A percentile compares a stretch with the other conserved stretches of the same genome.
Evolutionary conservation across 2,113 vertebrate species (phyloP).

Genomic region (Cyanocitta stelleri): DNA sequence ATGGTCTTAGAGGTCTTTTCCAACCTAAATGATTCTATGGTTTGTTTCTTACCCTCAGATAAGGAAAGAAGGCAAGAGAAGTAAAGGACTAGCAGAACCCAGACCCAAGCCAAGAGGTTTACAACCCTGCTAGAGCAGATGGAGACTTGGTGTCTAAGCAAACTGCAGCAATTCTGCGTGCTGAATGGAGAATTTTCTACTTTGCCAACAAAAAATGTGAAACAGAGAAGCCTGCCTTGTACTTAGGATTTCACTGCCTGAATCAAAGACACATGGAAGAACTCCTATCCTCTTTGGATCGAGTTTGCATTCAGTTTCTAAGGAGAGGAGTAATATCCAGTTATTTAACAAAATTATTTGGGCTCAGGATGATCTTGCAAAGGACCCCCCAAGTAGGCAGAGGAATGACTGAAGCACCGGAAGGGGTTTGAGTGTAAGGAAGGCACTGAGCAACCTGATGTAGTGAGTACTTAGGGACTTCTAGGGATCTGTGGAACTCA

Average conservation of each 20-base stretch:
- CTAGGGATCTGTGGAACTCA: not conserved
- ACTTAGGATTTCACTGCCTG: not conserved
- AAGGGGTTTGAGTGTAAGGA: not conserved
- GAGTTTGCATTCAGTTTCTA: not conserved
- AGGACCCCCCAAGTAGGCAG: not conserved
- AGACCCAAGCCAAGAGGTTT: not conserved
- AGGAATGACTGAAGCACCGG: not conserved
- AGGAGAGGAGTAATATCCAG: not conserved
- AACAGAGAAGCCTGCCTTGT: not conserved
- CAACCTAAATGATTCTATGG: not conserved
- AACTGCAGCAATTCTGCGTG: not conserved
- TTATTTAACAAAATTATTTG: not conserved
- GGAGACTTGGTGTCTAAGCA: not conserved
- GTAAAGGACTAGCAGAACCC: not conserved
- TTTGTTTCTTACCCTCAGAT: not conserved
- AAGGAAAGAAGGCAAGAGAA: not conserved
- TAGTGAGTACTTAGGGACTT: not conserved
- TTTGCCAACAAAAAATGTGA: constrained; percentile 12
- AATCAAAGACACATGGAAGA: not conserved
- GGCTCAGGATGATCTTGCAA: not conserved
- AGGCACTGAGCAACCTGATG: not conserved
- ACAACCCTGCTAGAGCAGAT: not conserved
- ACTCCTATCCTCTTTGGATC: not conserved
- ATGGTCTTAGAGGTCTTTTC: not conserved
- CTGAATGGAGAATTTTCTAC: not conserved